Percentiles rank a stretch among this genome's conserved stretches.
Evolutionary conservation across 2,888 invertebrate genomes (phyloP).

Genomic region (Scaptomyza flava): DNA sequence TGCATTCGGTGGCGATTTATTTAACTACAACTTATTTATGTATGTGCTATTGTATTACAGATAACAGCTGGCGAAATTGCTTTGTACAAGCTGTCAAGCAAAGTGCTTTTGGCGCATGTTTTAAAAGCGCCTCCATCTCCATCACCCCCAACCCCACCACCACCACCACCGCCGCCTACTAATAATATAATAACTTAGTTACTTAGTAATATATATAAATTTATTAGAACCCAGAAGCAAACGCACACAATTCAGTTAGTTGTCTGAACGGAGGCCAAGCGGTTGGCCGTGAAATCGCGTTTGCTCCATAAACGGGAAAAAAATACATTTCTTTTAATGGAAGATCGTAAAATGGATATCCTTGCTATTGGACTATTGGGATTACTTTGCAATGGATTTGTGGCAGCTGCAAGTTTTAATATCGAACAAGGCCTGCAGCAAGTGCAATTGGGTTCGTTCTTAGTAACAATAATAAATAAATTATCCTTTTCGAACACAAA

Average conservation of each 20-base stretch:
- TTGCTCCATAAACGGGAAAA: slow-evolving; percentile 9
- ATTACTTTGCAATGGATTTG: slow-evolving; percentile 29
- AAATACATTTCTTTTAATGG: background rate
- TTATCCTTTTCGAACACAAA: too few relatives aligned
- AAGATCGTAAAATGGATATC: slow-evolving; percentile 28
- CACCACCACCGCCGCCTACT: background rate
- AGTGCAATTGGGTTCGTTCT: slow-evolving; percentile 30
- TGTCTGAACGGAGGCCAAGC: slow-evolving; percentile 55
- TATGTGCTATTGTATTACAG: slow-evolving; percentile 41
- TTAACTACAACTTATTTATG: slow-evolving; percentile 4
- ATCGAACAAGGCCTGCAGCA: slow-evolving; percentile 2
- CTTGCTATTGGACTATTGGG: slow-evolving; percentile 17
- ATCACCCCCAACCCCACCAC: background rate
- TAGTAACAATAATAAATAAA: background rate
- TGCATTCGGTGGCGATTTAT: slow-evolving; percentile 54
- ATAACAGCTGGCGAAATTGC: slow-evolving; percentile 61
- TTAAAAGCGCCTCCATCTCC: slow-evolving; percentile 64
- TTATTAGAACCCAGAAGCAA: slow-evolving; percentile 59
- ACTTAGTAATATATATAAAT: slow-evolving; percentile 73
- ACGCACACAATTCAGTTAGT: slow-evolving; percentile 39
- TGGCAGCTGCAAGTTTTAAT: slow-evolving; percentile 13
- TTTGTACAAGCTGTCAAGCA: slow-evolving; percentile 61
- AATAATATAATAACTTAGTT: slow-evolving; percentile 74
- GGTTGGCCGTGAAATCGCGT: slow-evolving; percentile 53
- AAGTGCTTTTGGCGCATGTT: slow-evolving; percentile 54